Percentiles rank a stretch among this genome's conserved stretches.
Conservation (phyloP, 2,797 vertebrate species). For the Sebastes umbrosus region DNA sequence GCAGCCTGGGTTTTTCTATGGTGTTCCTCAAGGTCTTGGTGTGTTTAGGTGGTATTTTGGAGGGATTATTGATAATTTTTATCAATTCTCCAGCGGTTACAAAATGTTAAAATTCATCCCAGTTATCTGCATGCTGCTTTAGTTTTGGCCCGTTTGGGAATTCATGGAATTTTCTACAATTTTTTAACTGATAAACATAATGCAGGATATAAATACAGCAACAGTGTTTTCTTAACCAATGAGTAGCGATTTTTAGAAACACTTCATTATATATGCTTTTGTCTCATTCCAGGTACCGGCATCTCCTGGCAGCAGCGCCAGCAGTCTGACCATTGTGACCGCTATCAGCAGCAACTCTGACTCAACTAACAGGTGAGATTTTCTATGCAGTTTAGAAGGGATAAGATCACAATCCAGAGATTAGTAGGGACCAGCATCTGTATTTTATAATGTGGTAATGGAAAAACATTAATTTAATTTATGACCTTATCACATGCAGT, state of each 20-base stretch:
- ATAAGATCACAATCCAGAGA: background rate
- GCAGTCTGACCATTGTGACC: conserved; percentile 92
- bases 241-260: background rate
- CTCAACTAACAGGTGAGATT: conserved; percentile 85
- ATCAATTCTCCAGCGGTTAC: no score
- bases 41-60: no score
- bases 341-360: conserved; percentile 89
- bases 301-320: conserved; percentile 91
- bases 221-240: background rate
- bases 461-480: background rate
- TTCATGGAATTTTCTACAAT: background rate
- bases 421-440: background rate
- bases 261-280: background rate
- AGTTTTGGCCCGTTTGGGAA: background rate
- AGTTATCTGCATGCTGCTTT: background rate
- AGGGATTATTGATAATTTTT: no score
- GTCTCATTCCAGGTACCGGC: conserved; percentile 83
- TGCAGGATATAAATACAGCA: background rate
- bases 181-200: background rate
- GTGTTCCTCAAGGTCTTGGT: no score
- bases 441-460: background rate
- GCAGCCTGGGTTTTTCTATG: no score
- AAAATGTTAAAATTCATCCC: background rate
- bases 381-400: background rate
- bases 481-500: background rate